Conservation (phyloP, 2,888 invertebrate genomes). For the Drosophila quasianomalipes region DNA sequence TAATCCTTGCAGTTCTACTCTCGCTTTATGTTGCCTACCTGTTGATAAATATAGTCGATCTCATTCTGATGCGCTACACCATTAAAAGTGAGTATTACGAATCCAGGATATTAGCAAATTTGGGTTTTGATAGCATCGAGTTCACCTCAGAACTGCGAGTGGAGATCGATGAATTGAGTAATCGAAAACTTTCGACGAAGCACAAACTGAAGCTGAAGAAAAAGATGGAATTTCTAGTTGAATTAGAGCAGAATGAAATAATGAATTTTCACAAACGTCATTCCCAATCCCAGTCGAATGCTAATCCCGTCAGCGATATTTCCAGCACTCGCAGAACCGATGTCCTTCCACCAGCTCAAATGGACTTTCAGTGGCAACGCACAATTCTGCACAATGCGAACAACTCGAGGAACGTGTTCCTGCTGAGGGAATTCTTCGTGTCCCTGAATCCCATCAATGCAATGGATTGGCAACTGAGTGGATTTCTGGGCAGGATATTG, state of each 20-base stretch:
- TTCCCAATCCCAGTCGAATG: neutral
- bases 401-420: conserved; percentile 31
- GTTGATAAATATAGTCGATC: conserved; percentile 45
- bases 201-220: neutral
- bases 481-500: conserved; percentile 1
- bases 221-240: neutral
- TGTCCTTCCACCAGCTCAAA: neutral
- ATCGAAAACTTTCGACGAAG: neutral
- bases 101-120: neutral
- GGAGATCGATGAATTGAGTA: conserved; percentile 12
- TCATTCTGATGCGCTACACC: conserved; percentile 27
- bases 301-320: neutral
- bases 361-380: conserved; percentile 21
- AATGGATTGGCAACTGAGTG: conserved; percentile 51
- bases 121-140: accelerated
- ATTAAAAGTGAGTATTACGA: conserved; percentile 48
- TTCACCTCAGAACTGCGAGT: conserved; percentile 2
- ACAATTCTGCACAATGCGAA: conserved; percentile 14
- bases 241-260: conserved; percentile 34
- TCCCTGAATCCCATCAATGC: conserved; percentile 63
- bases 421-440: conserved; percentile 58
- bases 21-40: conserved; percentile 42
- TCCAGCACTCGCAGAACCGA: neutral
- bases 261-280: conserved; percentile 7
- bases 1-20: conserved; percentile 27